Percentiles rank a stretch among this genome's conserved stretches.
Conservation (phyloP, 2,797 vertebrate species). For the Dallia pectoralis region DNA sequence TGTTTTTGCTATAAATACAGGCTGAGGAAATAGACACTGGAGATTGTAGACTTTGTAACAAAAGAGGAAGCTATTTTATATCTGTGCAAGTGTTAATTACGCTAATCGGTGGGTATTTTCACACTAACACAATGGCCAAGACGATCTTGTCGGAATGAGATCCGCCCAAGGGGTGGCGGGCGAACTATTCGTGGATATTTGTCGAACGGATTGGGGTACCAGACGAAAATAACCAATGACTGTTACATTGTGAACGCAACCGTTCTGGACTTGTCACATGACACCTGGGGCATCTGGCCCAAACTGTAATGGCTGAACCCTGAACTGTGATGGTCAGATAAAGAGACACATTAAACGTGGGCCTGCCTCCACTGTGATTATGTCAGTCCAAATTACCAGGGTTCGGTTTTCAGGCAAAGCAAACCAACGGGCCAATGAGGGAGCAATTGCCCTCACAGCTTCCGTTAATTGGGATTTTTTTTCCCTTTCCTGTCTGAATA, state of each 20-base stretch:
- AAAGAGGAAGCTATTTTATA: slow-evolving; percentile 46
- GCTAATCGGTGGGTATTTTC: slow-evolving; percentile 26
- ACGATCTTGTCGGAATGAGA: slow-evolving; percentile 31
- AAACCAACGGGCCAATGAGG: neutral
- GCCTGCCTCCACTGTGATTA: neutral
- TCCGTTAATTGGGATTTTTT: neutral
- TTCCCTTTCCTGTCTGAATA: slow-evolving; percentile 34
- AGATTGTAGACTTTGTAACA: slow-evolving; percentile 37
- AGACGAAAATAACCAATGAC: slow-evolving; percentile 45
- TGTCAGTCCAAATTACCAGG: neutral
- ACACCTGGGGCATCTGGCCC: slow-evolving; percentile 12
- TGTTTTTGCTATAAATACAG: slow-evolving; percentile 41
- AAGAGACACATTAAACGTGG: neutral
- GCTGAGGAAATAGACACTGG: slow-evolving; percentile 25
- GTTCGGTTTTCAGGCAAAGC: neutral
- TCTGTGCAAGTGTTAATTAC: slow-evolving; percentile 46
- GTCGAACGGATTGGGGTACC: slow-evolving; percentile 28
- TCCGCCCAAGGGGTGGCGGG: slow-evolving; percentile 24
- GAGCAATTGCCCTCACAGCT: neutral
- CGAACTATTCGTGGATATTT: slow-evolving; percentile 38
- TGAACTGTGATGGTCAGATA: slow-evolving; percentile 18
- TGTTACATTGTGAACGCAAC: slow-evolving; percentile 3
- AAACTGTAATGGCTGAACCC: neutral
- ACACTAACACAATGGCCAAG: slow-evolving; percentile 45
- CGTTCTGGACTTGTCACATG: slow-evolving; percentile 11